Base-by-base conservation (phyloP, 2,113 vertebrate genomes). In the Carlito syrichta region DNA sequence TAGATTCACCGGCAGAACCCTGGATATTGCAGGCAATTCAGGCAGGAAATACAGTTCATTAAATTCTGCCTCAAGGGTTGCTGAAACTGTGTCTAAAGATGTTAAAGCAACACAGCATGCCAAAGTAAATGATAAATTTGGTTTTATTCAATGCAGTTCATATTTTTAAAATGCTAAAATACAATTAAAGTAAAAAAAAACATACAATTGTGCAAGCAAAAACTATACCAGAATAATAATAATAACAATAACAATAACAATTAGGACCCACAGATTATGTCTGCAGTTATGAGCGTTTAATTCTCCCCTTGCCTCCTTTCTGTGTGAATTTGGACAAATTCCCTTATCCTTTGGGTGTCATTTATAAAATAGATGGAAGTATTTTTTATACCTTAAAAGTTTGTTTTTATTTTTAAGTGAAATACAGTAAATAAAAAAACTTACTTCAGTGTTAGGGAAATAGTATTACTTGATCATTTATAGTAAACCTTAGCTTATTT, bases 51-150 rank as follows among this genome's bases (percentile, higher is more conserved):
- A 54, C 79, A 95, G 54, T 91, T 97, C 93, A 96, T 97, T 95
- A 97, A 98, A 97, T 96, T 96, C 89, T 97, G 94, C 96, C 95
- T 76, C 22, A 50, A 95, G 95, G 54, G n/a, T 93, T 93, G n/a
- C 56, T 95, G 40, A 93, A 95, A 91, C 25, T 93, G 14, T 91
- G 78, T 94, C 82, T 89, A 84, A 93, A 89, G 73, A 86, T 43
- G 74, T 96, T 93, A 93, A 90, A 40, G 54, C 74, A 89, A 60
- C 35, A 76, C 43, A 91, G 78, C 27, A 52, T 84, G 56, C 30
- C 78, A 87, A 79, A 73, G 20, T 27, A 93, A 95, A 86, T 79
- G 87, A 94, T 66, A 16, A 79, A 89, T 93, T 97, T 82, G 48
- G 45, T 66, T 91, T 95, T 87, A 86, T 50, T 92, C 50, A 74